Evolutionary conservation across 2,797 vertebrate genomes (phyloP).

Genomic region (Spea hammondii): DNA sequence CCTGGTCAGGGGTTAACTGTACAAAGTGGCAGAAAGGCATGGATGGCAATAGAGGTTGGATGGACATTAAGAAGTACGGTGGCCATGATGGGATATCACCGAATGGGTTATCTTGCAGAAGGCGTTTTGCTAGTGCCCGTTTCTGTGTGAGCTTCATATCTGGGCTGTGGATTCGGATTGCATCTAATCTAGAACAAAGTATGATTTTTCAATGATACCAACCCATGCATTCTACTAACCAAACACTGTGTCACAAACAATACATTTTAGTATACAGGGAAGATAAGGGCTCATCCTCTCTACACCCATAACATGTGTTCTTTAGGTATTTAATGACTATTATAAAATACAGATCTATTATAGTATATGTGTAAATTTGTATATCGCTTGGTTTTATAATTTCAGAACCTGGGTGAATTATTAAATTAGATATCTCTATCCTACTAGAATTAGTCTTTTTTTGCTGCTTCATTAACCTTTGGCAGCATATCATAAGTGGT

Average conservation of each 20-base stretch:
- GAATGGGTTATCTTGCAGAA: constrained; percentile 76
- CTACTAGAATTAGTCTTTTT: too few relatives aligned
- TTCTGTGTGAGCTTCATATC: constrained; percentile 83
- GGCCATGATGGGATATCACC: constrained; percentile 83
- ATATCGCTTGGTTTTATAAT: too few relatives aligned
- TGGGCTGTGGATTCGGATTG: constrained; percentile 80
- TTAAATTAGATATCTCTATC: too few relatives aligned
- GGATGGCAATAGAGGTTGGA: constrained; percentile 79
- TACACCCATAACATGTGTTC: too few relatives aligned
- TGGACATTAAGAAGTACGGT: constrained; percentile 77
- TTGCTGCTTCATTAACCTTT: too few relatives aligned
- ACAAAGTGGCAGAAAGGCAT: constrained; percentile 82
- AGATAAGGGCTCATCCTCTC: too few relatives aligned
- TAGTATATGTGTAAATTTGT: too few relatives aligned
- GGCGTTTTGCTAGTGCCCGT: constrained; percentile 79
- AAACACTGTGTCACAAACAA: not conserved
- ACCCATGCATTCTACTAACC: not conserved
- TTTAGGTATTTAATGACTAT: too few relatives aligned
- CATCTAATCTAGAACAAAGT: constrained; percentile 71
- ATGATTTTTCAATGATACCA: constrained; percentile 9
- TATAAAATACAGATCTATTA: too few relatives aligned
- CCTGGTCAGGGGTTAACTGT: constrained; percentile 83
- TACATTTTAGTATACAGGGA: not conserved
- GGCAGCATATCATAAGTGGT: too few relatives aligned
- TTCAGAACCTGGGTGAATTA: too few relatives aligned